A percentile compares a stretch with the other conserved stretches of the same genome.
Conservation (phyloP, 1,140 invertebrate genomes). For the fruit fly (Drosophila melanogaster) region DNA sequence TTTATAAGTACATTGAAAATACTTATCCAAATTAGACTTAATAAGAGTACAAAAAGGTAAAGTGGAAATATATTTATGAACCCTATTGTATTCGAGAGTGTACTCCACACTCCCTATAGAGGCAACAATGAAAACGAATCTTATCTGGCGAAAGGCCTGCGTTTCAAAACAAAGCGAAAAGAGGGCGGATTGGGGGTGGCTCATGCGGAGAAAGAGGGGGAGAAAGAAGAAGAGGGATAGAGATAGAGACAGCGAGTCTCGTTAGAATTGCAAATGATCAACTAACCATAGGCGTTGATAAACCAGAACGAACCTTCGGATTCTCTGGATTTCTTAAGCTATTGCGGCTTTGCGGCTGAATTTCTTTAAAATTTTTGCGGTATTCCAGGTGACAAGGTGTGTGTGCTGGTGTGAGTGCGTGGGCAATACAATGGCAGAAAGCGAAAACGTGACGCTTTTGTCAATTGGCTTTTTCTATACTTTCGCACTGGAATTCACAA, state of each 20-base stretch:
- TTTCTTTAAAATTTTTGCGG: constrained; percentile 13
- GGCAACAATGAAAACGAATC: constrained; percentile 54
- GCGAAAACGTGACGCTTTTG: constrained; percentile 77
- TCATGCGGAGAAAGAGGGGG: constrained; percentile 9
- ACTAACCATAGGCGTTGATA: constrained; percentile 55
- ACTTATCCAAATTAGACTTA: not conserved
- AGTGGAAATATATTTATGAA: not conserved
- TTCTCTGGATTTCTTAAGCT: constrained; percentile 1
- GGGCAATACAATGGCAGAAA: constrained; percentile 59
- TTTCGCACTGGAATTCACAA: constrained; percentile 30
- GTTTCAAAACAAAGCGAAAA: constrained; percentile 27
- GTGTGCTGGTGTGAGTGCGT: constrained; percentile 30
- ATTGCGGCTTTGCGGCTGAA: constrained; percentile 3
- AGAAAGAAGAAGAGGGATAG: not conserved
- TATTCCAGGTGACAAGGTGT: constrained; percentile 36
- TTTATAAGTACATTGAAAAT: not conserved
- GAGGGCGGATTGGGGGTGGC: constrained; percentile 19
- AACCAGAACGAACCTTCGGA: constrained; percentile 19
- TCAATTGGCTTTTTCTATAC: constrained; percentile 55
- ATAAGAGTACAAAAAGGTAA: not conserved
- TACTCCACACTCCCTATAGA: constrained; percentile 1
- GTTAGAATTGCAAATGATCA: constrained; percentile 41
- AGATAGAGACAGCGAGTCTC: constrained; percentile 6
- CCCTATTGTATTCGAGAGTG: constrained; percentile 1
- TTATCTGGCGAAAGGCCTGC: constrained; percentile 33